Conservation (phyloP, 1,140 invertebrate species). For the Gonioctena quinquepunctata region DNA sequence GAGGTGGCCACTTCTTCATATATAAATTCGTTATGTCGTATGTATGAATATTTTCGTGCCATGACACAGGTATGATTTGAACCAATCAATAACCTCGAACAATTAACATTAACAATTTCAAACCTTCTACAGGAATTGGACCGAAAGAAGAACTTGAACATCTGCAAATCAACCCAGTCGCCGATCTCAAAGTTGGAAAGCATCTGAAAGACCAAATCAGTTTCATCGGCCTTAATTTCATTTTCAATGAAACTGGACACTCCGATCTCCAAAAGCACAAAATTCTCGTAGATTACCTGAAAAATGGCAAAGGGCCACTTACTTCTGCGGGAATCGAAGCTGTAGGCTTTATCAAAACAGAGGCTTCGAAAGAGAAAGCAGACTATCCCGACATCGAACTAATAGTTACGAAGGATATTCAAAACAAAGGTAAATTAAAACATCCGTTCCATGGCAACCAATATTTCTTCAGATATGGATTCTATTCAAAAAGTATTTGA, state of each 20-base stretch:
- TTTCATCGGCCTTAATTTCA: constrained; percentile 49
- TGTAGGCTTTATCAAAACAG: constrained; percentile 55
- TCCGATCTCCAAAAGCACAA: constrained; percentile 25
- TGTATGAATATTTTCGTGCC: no score
- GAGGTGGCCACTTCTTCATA: no score
- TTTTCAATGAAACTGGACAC: constrained; percentile 55
- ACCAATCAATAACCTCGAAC: no score
- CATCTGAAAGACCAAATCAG: constrained; percentile 63
- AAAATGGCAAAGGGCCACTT: constrained; percentile 56
- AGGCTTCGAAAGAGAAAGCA: constrained; percentile 37
- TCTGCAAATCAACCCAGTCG: constrained; percentile 52
- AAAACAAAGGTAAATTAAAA: neutral
- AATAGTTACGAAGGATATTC: constrained; percentile 19
- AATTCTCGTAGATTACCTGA: constrained; percentile 50
- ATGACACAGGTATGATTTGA: no score
- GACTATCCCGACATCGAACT: constrained; percentile 64
- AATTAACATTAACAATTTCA: no score
- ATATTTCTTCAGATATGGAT: no score
- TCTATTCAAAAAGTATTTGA: no score
- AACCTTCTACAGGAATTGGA: constrained; percentile 62
- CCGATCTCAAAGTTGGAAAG: constrained; percentile 60
- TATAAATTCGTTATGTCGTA: no score
- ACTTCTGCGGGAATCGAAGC: constrained; percentile 54
- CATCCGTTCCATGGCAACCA: no score
- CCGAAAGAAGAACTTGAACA: constrained; percentile 63